Evolutionary conservation across 2,797 vertebrate genomes (phyloP), one percentile per base, ranked within the genome.

Genomic region (Petrocephalus schoutedeni): DNA sequence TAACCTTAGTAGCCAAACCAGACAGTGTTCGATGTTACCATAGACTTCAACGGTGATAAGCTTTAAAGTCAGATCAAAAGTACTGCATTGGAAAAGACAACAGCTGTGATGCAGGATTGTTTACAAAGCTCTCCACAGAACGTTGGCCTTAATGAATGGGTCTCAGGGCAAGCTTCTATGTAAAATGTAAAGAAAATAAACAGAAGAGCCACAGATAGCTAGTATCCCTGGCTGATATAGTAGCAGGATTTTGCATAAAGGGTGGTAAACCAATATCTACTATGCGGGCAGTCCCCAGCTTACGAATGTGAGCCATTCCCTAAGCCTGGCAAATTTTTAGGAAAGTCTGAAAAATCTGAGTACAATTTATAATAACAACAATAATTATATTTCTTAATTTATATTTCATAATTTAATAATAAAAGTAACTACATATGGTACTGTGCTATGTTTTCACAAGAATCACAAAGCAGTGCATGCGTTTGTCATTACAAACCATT

Each of bases 51-150:
- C 59, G 41, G 67, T 82, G 57, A 16, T 87, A 80, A 82, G 53
- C 82, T 89, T 85, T 41, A 87, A 61, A 88, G 28, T 86, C 58
- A 88, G 85, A 84, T 87, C 77, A 56, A 51, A 87, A 89, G 86
- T 90, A 87, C 90, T 88, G 82, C 86, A 89, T 58, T 88, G 86
- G 67, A 53, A 86, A 67, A 21, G 41, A 12, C 88, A 90, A 90
- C 86, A 85, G 53, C 12, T 85, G 83, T 58, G 49, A 36, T 57
- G 9, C 54, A 51, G 12, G 54, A 85, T 28, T 57, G 84, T 57
- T 58, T 41, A 41, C 84, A 59, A 54, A 59, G 56, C 12, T 57
- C 84, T 86, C 7, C 54, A 85, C 54, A 8, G 28, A 41, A 19
- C 28, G 16, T 59, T n/a, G 58, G 54, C n/a, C 6, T 86, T 59